Evolutionary conservation across 1,140 invertebrate species (phyloP).

Genomic region (Drosophila mojavensis): DNA sequence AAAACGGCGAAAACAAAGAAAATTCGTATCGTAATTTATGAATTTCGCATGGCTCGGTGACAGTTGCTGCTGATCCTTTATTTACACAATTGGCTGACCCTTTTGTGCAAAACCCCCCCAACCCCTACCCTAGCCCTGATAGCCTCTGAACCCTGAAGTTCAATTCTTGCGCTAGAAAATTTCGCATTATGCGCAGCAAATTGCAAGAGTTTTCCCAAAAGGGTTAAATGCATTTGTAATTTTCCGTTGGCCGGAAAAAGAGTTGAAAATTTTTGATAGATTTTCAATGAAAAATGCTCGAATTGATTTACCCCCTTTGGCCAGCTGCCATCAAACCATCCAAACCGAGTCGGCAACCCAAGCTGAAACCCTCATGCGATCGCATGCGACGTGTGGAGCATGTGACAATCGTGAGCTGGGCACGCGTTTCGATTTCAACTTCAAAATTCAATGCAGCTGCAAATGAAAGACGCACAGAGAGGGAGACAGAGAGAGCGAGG

Average conservation of each 20-base stretch:
- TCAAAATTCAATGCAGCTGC: slow-evolving; percentile 60
- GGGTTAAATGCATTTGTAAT: slow-evolving; percentile 29
- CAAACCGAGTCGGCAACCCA: not conserved
- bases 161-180: slow-evolving; percentile 61
- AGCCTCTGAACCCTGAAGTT: slow-evolving; percentile 16
- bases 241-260: not conserved
- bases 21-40: slow-evolving; percentile 70
- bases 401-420: slow-evolving; percentile 61
- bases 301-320: slow-evolving; percentile 61
- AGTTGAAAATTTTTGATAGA: slow-evolving; percentile 60
- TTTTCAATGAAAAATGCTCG: slow-evolving; percentile 55
- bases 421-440: slow-evolving; percentile 75
- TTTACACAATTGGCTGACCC: slow-evolving; percentile 80
- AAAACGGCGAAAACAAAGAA: slow-evolving; percentile 36
- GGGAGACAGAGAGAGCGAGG: not conserved
- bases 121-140: slow-evolving; percentile 4
- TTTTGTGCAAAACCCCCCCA: slow-evolving; percentile 35
- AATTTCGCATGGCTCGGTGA: slow-evolving; percentile 77
- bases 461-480: slow-evolving; percentile 16
- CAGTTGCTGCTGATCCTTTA: slow-evolving; percentile 79
- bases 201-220: slow-evolving; percentile 52
- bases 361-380: not conserved
- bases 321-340: slow-evolving; percentile 39
- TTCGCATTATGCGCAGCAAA: slow-evolving; percentile 72
- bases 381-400: slow-evolving; percentile 32